These are phyloP conservation scores for Orestias chungarensis DNA, from an alignment of 2,797 vertebrate genomes.

Conservation along the genomic window DNA sequence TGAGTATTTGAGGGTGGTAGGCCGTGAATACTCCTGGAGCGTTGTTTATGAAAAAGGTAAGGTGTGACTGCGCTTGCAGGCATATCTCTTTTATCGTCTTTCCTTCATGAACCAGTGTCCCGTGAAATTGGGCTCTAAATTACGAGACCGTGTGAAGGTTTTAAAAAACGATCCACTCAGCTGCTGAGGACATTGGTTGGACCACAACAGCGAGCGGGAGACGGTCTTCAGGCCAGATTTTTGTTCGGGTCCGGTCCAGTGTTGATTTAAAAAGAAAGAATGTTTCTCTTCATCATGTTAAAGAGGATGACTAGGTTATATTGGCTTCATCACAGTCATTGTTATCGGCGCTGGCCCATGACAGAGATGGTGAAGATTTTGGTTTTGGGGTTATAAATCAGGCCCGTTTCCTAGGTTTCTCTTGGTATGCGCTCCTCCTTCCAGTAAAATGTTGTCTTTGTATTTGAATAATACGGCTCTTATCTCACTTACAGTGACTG, in stretches of 20 bases:
- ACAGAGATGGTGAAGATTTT: conserved; percentile 59
- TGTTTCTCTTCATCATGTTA: conserved; percentile 40
- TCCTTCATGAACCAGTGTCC: conserved; percentile 89
- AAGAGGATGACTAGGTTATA: conserved; percentile 35
- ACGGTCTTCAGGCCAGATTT: conserved; percentile 28
- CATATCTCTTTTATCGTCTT: conserved; percentile 69
- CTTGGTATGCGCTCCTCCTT: conserved; percentile 27
- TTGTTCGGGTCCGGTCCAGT: conserved; percentile 18
- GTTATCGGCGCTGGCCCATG: conserved; percentile 48
- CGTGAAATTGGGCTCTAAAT: conserved; percentile 95
- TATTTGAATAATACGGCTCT: conserved; percentile 72
- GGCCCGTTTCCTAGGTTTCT: conserved; percentile 36
- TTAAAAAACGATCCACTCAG: conserved; percentile 57
- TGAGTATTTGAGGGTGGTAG: conserved; percentile 12
- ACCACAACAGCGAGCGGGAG: conserved; percentile 47
- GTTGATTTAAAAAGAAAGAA: conserved; percentile 29
- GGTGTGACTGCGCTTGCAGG: conserved; percentile 81
- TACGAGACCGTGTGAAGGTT: conserved; percentile 74
- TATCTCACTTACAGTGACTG: conserved; percentile 63
- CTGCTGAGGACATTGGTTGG: conserved; percentile 55
- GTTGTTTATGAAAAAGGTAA: conserved; percentile 66
- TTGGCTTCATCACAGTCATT: conserved; percentile 53
- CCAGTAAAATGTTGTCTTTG: conserved; percentile 42
- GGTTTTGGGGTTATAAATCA: conserved; percentile 59
- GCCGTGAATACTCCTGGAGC: conserved; percentile 53